Percentiles rank a stretch among this genome's conserved stretches.
Conservation (phyloP, 1,140 invertebrate species). For the Heliothis subflexa region DNA sequence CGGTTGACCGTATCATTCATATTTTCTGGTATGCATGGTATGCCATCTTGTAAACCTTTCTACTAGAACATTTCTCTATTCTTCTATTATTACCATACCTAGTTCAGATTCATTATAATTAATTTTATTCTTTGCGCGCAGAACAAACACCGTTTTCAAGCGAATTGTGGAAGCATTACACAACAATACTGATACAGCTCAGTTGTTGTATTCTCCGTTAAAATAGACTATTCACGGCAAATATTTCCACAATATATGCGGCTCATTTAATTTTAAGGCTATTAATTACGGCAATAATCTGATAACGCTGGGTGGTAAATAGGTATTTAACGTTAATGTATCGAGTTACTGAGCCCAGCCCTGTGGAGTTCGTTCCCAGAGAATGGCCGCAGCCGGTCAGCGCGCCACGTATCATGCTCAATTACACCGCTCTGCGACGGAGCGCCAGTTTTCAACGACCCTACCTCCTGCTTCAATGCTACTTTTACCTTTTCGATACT, state of each 20-base stretch:
- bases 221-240: constrained; percentile 23
- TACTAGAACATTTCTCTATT: background rate
- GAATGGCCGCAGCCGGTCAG: constrained; percentile 68
- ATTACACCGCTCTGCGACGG: constrained; percentile 67
- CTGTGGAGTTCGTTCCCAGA: constrained; percentile 58
- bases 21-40: background rate
- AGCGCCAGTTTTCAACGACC: constrained; percentile 46
- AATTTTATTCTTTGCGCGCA: background rate
- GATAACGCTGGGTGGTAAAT: constrained; percentile 32
- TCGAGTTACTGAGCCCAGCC: constrained; percentile 50
- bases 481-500: constrained; percentile 49
- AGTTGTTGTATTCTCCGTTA: background rate
- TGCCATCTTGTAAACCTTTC: background rate
- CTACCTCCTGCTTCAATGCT: constrained; percentile 37
- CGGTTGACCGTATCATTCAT: background rate
- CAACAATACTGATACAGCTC: constrained; percentile 12
- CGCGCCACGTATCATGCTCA: constrained; percentile 71
- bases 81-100: background rate
- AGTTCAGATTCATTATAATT: background rate
- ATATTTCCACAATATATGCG: background rate
- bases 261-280: constrained; percentile 15
- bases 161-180: background rate
- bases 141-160: background rate
- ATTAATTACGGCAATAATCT: constrained; percentile 16
- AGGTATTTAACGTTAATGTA: constrained; percentile 23